Evolutionary conservation across 1,140 invertebrate species (phyloP).

Genomic region (Gonatopus flavifemur): DNA sequence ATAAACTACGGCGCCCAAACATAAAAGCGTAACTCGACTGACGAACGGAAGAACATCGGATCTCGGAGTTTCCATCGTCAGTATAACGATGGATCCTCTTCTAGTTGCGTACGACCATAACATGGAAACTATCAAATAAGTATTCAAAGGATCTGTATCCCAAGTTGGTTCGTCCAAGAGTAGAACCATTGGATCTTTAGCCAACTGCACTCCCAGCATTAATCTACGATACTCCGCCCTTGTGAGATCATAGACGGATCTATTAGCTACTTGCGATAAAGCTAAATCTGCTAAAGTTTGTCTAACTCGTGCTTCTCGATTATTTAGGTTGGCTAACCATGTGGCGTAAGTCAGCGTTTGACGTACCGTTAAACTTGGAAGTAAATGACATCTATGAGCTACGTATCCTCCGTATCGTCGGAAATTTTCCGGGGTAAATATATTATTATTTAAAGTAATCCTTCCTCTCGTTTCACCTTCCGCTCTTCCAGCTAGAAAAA

Average conservation of each 20-base stretch:
- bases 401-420: conserved; percentile 84
- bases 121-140: conserved; percentile 90
- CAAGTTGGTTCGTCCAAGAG: conserved; percentile 88
- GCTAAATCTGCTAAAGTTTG: conserved; percentile 90
- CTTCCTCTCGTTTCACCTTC: conserved; percentile 77
- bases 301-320: conserved; percentile 59
- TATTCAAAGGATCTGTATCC: conserved; percentile 87
- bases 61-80: conserved; percentile 90
- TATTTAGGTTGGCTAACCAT: conserved; percentile 49
- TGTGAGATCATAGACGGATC: conserved; percentile 76
- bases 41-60: conserved; percentile 92
- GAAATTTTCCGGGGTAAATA: conserved; percentile 78
- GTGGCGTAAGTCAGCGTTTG: conserved; percentile 83
- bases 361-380: conserved; percentile 81
- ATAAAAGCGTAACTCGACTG: conserved; percentile 77
- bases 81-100: conserved; percentile 81
- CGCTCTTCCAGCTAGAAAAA: conserved; percentile 65
- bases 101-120: conserved; percentile 90
- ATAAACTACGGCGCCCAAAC: conserved; percentile 88
- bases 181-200: conserved; percentile 83
- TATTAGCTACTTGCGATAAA: conserved; percentile 81
- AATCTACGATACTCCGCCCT: conserved; percentile 82
- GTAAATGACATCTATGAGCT: conserved; percentile 76
- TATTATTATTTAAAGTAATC: conserved; percentile 81
- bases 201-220: conserved; percentile 83